Percentiles rank a stretch among this genome's conserved stretches.
These are phyloP conservation scores for Leptopilina myrica DNA, from an alignment of 2,888 invertebrate genomes.

Conservation along the genomic window DNA sequence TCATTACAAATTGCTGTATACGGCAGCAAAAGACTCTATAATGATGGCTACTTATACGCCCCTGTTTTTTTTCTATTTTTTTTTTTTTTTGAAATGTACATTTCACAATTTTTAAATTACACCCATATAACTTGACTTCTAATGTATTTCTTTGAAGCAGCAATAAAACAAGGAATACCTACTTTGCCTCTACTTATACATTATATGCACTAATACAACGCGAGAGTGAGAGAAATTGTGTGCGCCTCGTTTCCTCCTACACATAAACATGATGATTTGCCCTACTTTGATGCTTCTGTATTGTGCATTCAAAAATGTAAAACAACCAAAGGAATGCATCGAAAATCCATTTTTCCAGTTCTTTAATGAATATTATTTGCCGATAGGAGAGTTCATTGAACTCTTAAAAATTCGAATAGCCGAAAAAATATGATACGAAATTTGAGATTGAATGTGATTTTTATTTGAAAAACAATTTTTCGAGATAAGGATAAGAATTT, in stretches of 20 bases:
- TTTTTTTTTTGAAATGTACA: background rate
- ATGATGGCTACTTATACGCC: background rate
- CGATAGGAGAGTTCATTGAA: no score
- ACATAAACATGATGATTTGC: background rate
- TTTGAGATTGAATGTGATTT: no score
- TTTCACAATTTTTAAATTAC: slow-evolving; percentile 24
- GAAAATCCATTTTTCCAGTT: no score
- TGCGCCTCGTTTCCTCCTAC: slow-evolving; percentile 14
- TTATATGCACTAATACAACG: slow-evolving; percentile 10
- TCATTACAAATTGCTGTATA: background rate
- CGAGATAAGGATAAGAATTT: no score
- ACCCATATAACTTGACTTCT: background rate
- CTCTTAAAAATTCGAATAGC: no score
- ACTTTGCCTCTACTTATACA: background rate
- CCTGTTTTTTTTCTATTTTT: background rate
- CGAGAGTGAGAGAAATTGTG: no score
- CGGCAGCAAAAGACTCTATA: slow-evolving; percentile 6
- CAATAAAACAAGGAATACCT: slow-evolving; percentile 33
- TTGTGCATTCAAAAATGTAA: background rate
- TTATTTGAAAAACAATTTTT: no score
- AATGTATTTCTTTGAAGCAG: slow-evolving; percentile 18
- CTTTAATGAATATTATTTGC: no score
- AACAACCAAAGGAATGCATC: slow-evolving; percentile 19
- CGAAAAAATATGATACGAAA: no score
- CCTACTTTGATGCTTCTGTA: slow-evolving; percentile 1